Evolutionary conservation across 2,113 vertebrate genomes (phyloP), one percentile per base, ranked within the genome.

Genomic region (Pachycephala philippinensis): DNA sequence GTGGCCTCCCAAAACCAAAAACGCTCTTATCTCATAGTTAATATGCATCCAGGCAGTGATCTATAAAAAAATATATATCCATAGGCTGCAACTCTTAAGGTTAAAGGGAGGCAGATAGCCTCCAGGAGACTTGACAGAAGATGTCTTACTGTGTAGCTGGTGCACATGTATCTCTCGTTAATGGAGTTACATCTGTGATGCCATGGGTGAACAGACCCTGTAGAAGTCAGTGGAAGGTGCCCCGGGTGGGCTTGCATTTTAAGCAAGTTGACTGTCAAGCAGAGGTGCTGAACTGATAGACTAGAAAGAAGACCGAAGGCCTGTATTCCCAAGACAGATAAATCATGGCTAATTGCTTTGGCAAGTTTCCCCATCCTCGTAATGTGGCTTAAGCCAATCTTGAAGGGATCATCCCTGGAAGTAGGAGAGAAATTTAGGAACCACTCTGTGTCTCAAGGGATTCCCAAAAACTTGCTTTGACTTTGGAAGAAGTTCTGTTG

Each of bases 281-380:
- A 10, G 91, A 81, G 92, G 90, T 96, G 96, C 95, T 97, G 93
- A 97, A 95, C 52, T 37, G 65, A 19, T 75, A 63, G 77, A 45
- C 57, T 22, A 35, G 76, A n/a, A 81, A 28, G 76, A 66, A 88
- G 49, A 64, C 53, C 5, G 4, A 71, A 85, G 89, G 87, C 92
- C 80, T 74, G 14, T 70, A 6, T 88, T 88, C 60, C 68, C 64
- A 42, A 66, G 80, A 11, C 74, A 65, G 53, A 68, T 83, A 86
- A 81, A 59, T 93, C 69, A 42, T 40, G 40, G 35, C 37, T 93
- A 77, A 79, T 77, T 78, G 69, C 42, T 83, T 87, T 91, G 84
- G 78, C 89, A 77, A 50, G 30, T 91, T 93, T 76, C 50, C 45
- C 33, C 75, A 44, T 72, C 30, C 59, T 85, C 59, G 21, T 76